Conservation (phyloP, 2,113 vertebrate species). For the Micromys minutus region DNA sequence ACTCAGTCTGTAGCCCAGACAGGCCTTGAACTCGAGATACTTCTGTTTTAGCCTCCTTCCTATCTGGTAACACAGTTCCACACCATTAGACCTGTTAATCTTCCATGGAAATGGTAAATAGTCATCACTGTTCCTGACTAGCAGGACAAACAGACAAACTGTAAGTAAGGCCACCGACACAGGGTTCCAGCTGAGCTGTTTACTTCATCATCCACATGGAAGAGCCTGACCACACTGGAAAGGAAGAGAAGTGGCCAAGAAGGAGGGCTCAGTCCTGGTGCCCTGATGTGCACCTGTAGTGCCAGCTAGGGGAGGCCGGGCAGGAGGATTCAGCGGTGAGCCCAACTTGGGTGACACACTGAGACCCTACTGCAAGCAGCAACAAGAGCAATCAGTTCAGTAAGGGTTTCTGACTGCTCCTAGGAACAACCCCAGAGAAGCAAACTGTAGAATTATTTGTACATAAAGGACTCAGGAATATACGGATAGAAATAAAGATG, state of each 20-base stretch:
- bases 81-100: not conserved
- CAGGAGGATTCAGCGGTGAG: not conserved
- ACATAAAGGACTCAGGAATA: not conserved
- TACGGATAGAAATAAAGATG: not conserved
- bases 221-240: not conserved
- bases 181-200: not conserved
- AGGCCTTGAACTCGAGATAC: not conserved
- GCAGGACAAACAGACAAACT: not conserved
- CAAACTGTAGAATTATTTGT: constrained; percentile 10
- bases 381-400: not conserved
- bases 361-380: too few species aligned
- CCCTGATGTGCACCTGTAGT: not conserved
- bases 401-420: not conserved
- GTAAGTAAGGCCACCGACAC: not conserved
- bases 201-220: not conserved
- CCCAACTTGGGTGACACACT: not conserved
- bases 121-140: not conserved
- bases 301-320: not conserved
- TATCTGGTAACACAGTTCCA: not conserved
- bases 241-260: not conserved
- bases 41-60: not conserved
- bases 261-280: not conserved
- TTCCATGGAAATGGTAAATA: not conserved
- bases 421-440: not conserved
- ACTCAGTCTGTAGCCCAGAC: not conserved